These are phyloP conservation scores for Augochlora pura DNA, from an alignment of 1,140 invertebrate species.

Conservation along the genomic window DNA sequence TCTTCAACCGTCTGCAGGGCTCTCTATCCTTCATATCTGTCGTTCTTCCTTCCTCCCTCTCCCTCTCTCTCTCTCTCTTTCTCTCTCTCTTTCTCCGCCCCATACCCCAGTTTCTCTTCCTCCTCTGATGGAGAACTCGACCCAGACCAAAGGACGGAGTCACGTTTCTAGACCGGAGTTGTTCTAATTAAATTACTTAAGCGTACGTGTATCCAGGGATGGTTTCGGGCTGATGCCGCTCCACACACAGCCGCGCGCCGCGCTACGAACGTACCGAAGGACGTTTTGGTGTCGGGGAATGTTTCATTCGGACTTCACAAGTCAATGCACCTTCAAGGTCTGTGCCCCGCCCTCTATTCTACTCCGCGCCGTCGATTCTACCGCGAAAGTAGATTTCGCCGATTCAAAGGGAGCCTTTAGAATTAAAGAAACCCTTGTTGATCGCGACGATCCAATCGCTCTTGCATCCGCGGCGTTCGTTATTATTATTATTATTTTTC, in stretches of 20 bases:
- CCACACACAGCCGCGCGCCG: slow-evolving; percentile 56
- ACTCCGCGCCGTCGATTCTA: not conserved
- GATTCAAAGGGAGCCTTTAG: no score
- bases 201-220: slow-evolving; percentile 74
- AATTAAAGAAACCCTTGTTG: no score
- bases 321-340: slow-evolving; percentile 38
- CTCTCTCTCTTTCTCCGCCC: no score
- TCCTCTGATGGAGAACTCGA: slow-evolving; percentile 45
- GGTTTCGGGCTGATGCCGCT: slow-evolving; percentile 62
- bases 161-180: slow-evolving; percentile 74
- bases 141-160: slow-evolving; percentile 72
- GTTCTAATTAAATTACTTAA: slow-evolving; percentile 78
- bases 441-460: no score
- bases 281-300: slow-evolving; percentile 47
- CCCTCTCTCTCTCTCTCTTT: not conserved
- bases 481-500: no score
- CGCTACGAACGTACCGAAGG: slow-evolving; percentile 44
- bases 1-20: slow-evolving; percentile 55
- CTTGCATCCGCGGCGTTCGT: no score
- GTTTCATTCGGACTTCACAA: slow-evolving; percentile 57
- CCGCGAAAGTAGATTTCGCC: not conserved
- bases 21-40: slow-evolving; percentile 62
- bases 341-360: slow-evolving; percentile 26
- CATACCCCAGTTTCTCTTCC: slow-evolving; percentile 32
- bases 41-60: slow-evolving; percentile 21